Conservation (phyloP, 2,113 vertebrate species). For the Urocolius indicus region DNA sequence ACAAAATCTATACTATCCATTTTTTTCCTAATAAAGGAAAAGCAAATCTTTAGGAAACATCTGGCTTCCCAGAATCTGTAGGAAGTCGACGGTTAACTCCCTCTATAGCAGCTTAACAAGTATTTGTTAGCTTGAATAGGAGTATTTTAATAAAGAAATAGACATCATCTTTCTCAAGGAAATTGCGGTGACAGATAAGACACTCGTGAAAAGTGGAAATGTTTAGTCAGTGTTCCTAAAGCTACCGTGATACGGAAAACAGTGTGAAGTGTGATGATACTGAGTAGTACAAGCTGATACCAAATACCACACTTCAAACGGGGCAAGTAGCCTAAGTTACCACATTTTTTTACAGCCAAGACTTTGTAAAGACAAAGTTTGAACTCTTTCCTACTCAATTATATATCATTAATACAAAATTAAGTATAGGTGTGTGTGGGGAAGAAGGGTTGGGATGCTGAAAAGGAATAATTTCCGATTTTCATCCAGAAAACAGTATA, state of each 20-base stretch:
- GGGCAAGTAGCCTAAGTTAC: not conserved
- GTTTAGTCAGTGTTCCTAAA: not conserved
- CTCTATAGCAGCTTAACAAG: conserved; percentile 19
- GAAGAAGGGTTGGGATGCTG: not conserved
- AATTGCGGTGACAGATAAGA: not conserved
- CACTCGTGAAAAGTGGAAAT: not conserved
- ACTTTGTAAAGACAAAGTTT: not conserved
- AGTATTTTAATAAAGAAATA: conserved; percentile 17
- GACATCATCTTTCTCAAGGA: not conserved
- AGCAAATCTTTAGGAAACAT: conserved; percentile 69
- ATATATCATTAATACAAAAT: not conserved
- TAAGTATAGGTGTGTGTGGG: not conserved
- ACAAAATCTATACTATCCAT: conserved; percentile 9
- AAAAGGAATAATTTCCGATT: not conserved
- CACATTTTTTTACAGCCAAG: not conserved
- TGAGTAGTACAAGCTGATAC: not conserved
- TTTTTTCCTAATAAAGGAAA: conserved; percentile 35
- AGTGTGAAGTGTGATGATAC: not conserved
- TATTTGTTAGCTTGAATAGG: conserved; percentile 26
- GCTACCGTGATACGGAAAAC: not conserved
- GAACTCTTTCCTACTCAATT: not conserved
- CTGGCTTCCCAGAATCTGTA: conserved; percentile 62
- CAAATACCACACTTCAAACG: not conserved
- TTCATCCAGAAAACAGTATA: not conserved
- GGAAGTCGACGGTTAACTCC: conserved; percentile 67